A percentile compares a stretch with the other conserved stretches of the same genome.
Evolutionary conservation across 2,888 invertebrate species (phyloP).

Genomic region (Leucania comma): DNA sequence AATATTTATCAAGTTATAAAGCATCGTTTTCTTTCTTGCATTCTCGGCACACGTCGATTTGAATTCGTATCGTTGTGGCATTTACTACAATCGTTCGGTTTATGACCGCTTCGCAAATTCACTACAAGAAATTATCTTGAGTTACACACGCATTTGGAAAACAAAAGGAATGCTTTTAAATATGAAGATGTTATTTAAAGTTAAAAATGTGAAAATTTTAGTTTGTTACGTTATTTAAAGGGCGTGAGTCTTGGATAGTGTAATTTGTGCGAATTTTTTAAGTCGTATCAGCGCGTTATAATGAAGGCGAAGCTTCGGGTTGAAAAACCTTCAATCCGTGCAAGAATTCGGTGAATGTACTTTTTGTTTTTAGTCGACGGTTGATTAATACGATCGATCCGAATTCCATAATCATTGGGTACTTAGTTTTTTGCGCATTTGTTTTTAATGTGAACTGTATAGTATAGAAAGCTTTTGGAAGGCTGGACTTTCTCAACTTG

Average conservation of each 20-base stretch:
- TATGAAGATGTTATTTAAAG: conserved; percentile 23
- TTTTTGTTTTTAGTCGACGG: conserved; percentile 66
- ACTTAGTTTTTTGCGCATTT: conserved; percentile 10
- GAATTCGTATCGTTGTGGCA: conserved; percentile 72
- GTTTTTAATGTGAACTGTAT: not conserved
- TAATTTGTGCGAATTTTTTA: conserved; percentile 35
- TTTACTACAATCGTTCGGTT: conserved; percentile 70
- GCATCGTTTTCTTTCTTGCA: conserved; percentile 66
- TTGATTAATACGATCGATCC: conserved; percentile 59
- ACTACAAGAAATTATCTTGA: conserved; percentile 54
- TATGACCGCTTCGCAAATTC: conserved; percentile 64
- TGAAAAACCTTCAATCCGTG: conserved; percentile 80
- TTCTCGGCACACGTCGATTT: conserved; percentile 76
- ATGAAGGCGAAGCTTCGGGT: conserved; percentile 66
- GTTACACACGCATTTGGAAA: conserved; percentile 63
- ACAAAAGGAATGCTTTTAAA: conserved; percentile 66
- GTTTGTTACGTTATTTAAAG: conserved; percentile 9
- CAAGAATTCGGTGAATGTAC: conserved; percentile 75
- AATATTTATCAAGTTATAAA: conserved; percentile 68
- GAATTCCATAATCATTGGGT: conserved; percentile 58
- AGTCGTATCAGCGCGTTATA: conserved; percentile 5
- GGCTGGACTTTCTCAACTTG: not conserved
- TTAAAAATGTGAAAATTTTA: not conserved
- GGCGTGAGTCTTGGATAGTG: conserved; percentile 25
- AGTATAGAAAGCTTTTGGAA: conserved; percentile 2